Evolutionary conservation across 53 echinoderm and acorn worm species (phyloP).

Genomic region (Echinarachnius parma): DNA sequence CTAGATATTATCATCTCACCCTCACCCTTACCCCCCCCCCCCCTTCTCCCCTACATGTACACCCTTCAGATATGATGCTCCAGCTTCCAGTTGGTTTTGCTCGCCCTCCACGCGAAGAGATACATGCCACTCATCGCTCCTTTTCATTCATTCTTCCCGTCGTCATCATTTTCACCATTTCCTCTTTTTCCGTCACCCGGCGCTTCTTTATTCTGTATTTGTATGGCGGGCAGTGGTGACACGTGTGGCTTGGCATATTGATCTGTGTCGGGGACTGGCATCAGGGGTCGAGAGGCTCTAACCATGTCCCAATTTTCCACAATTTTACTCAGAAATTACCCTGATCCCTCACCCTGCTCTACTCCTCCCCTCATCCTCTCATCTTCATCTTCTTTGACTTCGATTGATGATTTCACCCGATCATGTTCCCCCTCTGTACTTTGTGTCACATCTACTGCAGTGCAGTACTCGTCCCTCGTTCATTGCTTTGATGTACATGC

Average conservation of each 20-base stretch:
- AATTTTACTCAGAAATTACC: neutral
- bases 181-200: constrained; percentile 1
- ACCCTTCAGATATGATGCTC: constrained; percentile 50
- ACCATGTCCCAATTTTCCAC: constrained; percentile 25
- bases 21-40: too few relatives aligned
- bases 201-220: neutral
- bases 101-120: too few relatives aligned
- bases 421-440: too few relatives aligned
- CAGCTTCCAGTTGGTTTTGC: constrained; percentile 15
- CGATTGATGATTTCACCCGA: too few relatives aligned
- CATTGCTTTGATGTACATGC: too few relatives aligned
- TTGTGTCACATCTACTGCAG: too few relatives aligned
- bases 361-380: too few relatives aligned
- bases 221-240: too few relatives aligned
- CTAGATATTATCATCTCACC: constrained; percentile 49
- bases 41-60: too few relatives aligned
- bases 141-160: constrained; percentile 31
- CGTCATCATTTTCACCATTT: constrained; percentile 9
- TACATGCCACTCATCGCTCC: too few relatives aligned
- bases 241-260: constrained; percentile 31
- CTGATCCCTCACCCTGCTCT: neutral
- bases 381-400: too few relatives aligned
- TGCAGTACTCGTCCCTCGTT: too few relatives aligned
- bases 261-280: constrained; percentile 3
- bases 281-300: constrained; percentile 11